Base-by-base conservation (phyloP, 2,888 invertebrate species). In the Nudaria mundana region DNA sequence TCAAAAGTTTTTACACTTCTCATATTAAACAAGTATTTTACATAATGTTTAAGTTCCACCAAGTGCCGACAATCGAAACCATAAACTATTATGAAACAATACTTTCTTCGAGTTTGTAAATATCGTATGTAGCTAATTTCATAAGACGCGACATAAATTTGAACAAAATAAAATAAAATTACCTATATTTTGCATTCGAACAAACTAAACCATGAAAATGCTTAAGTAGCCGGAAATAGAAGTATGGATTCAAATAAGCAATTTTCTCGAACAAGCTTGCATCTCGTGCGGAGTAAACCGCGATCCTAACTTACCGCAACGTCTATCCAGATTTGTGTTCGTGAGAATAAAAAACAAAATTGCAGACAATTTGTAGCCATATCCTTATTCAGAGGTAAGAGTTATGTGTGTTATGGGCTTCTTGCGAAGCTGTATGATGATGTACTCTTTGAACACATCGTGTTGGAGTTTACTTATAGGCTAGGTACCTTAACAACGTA, bases 341-440 rank as follows among this genome's bases (percentile, higher is more conserved):
- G 84, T 84, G 83, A 82, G 82, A 81, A 80, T 70, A 85, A 86
- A 86, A 81, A 81, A 76, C 71, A 63, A 78, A 80, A 87, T 87
- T 86, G 78, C 76, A 71, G 77, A 76, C 80, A 84, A 85, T 87
- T 86, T 82, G 79, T 76, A 76, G 72, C 71, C 71, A 80, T 81
- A 84, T 81, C 83, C 86, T 82, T 83, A 84, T 77, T 76, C 74
- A 71, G 74, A 74, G 68, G 79, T 71, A 76, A 80, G 76, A 77
- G 77, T 76, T 77, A 77, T 76, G 80, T 71, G 73, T 76, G 67
- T 66, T 48, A 46, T 63, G 43, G 51, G 29, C 28, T 38, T 29
- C 37, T 23, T 44, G 32, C 10, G 42, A 7, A 29, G 23, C 16
- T 42, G 24, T 16, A n/a, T n/a, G n/a, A 37, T 32, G 24, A 36